phyloP scores from a whole-genome alignment of 2,888 invertebrate genomes.

The Copidosoma aretas region DNA sequence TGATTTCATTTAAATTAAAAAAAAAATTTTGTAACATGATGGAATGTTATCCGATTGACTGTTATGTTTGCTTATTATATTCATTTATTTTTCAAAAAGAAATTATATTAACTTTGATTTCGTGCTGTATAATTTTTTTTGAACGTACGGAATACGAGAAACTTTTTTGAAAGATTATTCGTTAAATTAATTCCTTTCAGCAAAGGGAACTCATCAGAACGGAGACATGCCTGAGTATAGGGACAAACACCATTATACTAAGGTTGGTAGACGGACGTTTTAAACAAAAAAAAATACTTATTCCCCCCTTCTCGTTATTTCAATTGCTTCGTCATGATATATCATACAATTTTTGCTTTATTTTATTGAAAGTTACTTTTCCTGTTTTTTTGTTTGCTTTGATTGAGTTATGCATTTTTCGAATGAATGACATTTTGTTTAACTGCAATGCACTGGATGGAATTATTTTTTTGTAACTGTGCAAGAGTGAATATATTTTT shows the following conservation, averaged over 20 bases:
- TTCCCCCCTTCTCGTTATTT: slow-evolving; percentile 9
- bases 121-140: slow-evolving; percentile 18
- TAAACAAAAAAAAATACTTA: background rate
- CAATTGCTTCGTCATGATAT: slow-evolving; percentile 14
- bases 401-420: too few relatives aligned
- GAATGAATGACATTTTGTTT: background rate
- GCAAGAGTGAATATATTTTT: background rate
- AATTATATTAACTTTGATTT: slow-evolving; percentile 26
- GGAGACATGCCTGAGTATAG: slow-evolving; percentile 74
- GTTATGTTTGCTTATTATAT: slow-evolving; percentile 7
- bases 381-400: background rate
- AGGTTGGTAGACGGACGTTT: slow-evolving; percentile 66
- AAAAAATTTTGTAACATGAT: slow-evolving; percentile 32
- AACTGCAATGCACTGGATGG: background rate
- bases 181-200: slow-evolving; percentile 38
- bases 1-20: slow-evolving; percentile 38
- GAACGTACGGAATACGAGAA: slow-evolving; percentile 22
- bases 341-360: slow-evolving; percentile 22
- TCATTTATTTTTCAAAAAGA: slow-evolving; percentile 3
- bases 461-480: background rate
- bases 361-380: slow-evolving; percentile 11
- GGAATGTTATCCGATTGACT: slow-evolving; percentile 11
- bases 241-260: slow-evolving; percentile 78
- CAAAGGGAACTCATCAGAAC: slow-evolving; percentile 75
- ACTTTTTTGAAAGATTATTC: slow-evolving; percentile 24